Evolutionary conservation across 2,113 vertebrate species (phyloP).

Genomic region (Willisornis vidua): DNA sequence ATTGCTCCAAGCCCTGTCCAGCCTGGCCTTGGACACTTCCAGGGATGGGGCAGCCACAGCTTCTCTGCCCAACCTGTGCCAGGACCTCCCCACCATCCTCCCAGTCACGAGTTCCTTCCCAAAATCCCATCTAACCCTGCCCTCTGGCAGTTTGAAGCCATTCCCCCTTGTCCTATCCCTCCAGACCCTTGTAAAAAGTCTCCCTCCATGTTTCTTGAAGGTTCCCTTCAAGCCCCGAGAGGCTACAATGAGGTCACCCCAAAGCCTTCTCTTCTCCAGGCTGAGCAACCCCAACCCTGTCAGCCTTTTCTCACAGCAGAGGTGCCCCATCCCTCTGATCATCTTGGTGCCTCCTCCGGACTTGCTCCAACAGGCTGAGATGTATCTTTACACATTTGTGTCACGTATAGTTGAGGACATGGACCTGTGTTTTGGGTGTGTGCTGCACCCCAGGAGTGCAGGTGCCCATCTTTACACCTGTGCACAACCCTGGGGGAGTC

Average conservation of each 20-base stretch:
- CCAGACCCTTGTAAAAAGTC: background rate
- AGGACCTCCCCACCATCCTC: rapidly evolving
- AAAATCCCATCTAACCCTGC: background rate
- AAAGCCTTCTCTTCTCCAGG: background rate
- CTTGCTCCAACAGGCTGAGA: background rate
- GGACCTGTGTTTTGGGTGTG: rapidly evolving
- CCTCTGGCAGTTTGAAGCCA: background rate
- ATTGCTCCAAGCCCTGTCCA: rapidly evolving
- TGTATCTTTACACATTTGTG: background rate
- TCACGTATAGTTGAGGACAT: no score
- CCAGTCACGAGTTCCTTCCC: rapidly evolving
- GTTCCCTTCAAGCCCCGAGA: background rate
- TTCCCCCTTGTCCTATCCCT: background rate
- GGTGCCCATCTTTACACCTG: no score
- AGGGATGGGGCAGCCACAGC: background rate
- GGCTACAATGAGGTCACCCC: background rate
- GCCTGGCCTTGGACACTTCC: background rate
- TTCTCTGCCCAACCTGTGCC: background rate
- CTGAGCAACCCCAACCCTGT: background rate
- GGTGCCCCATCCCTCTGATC: background rate
- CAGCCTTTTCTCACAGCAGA: background rate
- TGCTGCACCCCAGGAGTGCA: no score
- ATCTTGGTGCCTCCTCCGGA: background rate
- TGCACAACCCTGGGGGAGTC: no score
- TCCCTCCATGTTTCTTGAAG: background rate